Percentiles rank a stretch among this genome's conserved stretches.
Evolutionary conservation across 2,797 vertebrate genomes (phyloP).

Genomic region (Meda fulgida): DNA sequence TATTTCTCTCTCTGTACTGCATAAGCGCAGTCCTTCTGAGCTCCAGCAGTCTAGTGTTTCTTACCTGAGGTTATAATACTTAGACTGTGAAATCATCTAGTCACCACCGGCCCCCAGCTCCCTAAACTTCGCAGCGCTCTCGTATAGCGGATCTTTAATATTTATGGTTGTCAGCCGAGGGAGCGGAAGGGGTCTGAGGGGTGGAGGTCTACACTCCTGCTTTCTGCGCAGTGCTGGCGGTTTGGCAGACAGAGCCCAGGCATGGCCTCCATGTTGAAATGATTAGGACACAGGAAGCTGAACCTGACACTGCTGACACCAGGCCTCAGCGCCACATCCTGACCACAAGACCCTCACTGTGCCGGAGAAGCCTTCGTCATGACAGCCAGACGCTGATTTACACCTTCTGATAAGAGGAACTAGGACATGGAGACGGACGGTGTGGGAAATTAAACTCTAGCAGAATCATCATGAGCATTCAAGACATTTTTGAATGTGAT

Average conservation of each 20-base stretch:
- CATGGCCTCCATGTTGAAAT: slow-evolving; percentile 80
- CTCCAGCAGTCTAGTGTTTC: slow-evolving; percentile 71
- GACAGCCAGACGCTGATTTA: slow-evolving; percentile 78
- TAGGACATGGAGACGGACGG: slow-evolving; percentile 35
- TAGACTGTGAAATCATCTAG: slow-evolving; percentile 84
- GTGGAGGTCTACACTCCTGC: slow-evolving; percentile 61
- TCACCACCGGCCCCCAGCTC: slow-evolving; percentile 56
- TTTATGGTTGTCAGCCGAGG: slow-evolving; percentile 76
- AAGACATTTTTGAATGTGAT: not conserved
- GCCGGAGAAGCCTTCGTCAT: slow-evolving; percentile 75
- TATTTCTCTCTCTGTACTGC: slow-evolving; percentile 50
- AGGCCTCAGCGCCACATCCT: slow-evolving; percentile 75
- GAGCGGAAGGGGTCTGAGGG: slow-evolving; percentile 65
- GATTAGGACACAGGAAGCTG: slow-evolving; percentile 87
- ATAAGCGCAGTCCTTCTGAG: slow-evolving; percentile 28
- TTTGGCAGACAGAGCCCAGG: slow-evolving; percentile 65
- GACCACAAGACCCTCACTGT: slow-evolving; percentile 71
- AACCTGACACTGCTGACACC: slow-evolving; percentile 86
- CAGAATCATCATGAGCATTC: not conserved
- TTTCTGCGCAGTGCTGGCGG: slow-evolving; percentile 67
- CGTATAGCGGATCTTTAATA: slow-evolving; percentile 73
- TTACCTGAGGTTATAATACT: slow-evolving; percentile 81
- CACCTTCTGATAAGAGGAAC: slow-evolving; percentile 72
- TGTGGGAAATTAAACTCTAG: slow-evolving; percentile 18
- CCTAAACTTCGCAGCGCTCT: slow-evolving; percentile 61